Conservation (phyloP, 2,888 invertebrate genomes). For the Dermolepida albohirtum region DNA sequence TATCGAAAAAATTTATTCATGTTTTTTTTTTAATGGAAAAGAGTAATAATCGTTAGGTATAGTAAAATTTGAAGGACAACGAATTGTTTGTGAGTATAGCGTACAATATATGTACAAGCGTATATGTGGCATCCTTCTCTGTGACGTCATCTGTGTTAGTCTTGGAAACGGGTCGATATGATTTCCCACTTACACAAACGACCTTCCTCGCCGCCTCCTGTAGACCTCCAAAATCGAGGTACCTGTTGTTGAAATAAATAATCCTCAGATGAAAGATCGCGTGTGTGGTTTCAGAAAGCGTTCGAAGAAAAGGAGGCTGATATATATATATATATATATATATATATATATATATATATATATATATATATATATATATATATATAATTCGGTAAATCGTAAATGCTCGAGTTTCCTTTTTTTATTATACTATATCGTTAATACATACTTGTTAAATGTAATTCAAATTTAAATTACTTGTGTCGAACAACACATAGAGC, state of each 20-base stretch:
- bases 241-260: constrained; percentile 36
- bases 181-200: constrained; percentile 45
- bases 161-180: constrained; percentile 48
- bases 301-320: too few relatives aligned
- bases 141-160: constrained; percentile 50
- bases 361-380: too few relatives aligned
- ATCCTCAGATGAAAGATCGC: constrained; percentile 4
- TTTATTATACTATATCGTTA: too few relatives aligned
- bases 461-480: too few relatives aligned
- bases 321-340: too few relatives aligned
- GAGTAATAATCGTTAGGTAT: background rate
- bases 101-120: constrained; percentile 16
- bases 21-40: background rate
- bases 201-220: constrained; percentile 44
- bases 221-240: constrained; percentile 45
- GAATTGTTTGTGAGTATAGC: constrained; percentile 21
- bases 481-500: too few relatives aligned
- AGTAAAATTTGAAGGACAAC: constrained; percentile 14
- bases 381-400: too few relatives aligned
- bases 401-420: too few relatives aligned
- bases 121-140: constrained; percentile 40
- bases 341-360: too few relatives aligned
- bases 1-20: constrained; percentile 45
- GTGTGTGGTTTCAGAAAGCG: background rate
- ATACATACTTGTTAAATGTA: too few relatives aligned